Base-by-base conservation (phyloP, 2,113 vertebrate species). In the Sylvia atricapilla region DNA sequence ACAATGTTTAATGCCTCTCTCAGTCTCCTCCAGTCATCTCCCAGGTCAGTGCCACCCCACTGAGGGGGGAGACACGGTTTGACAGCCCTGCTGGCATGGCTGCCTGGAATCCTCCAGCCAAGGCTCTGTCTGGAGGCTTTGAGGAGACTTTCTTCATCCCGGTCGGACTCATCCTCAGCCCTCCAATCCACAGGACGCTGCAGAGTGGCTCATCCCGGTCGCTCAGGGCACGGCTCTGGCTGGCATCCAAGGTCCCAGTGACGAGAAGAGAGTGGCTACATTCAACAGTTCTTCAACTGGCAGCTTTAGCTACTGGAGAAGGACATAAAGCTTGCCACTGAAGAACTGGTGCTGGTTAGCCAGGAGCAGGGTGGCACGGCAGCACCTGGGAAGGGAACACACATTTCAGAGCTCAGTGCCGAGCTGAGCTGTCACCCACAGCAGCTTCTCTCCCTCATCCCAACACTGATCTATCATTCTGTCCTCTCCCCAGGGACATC, bases 211-310 rank as follows among this genome's bases (percentile, higher is more conserved):
- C 46, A 4, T 90, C 59, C n/a, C 1, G 0, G 60, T 41, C 0
- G 1, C 69, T 64, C 11, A 0, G 33, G 69, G 62, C 49, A 20
- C 2, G 1, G 49, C 23, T 85, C 59, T 13, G 7, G 84, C 58
- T 22, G 70, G 24, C 13, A 27, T 87, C 67, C 78, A 37, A 35
- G 47, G 33, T 62, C 19, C 35, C 59, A 0, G 39, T 9, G 84
- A 69, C 0, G 3, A 90, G 98, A 93, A 97, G 99, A 97, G 98
- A 98, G 98, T 98, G 98, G 99, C 99, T 98, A 98, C 99, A 98
- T 98, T 99, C 99, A 99, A 99, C 99, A 99, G 99, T 99, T 99
- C 99, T 99, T 99, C 99, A 99, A 99, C 99, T 99, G 99, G 99
- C 99, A 99, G 99, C 99, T 99, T 99, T 99, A 99, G 99, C 98